Conservation (phyloP, 1,140 invertebrate species). For the Drosophila gunungcola region DNA sequence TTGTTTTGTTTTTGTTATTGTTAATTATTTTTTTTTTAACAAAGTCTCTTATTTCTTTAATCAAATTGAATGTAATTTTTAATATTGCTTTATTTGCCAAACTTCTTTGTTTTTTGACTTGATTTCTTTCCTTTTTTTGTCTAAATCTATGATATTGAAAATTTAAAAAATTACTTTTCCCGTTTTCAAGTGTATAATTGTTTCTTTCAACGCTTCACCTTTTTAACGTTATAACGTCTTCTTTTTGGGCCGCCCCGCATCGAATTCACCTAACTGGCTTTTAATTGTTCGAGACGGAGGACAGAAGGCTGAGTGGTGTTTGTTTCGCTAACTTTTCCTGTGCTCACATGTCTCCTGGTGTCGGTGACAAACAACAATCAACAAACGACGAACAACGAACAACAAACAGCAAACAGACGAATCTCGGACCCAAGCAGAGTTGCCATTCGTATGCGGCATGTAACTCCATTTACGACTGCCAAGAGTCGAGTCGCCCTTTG, state of each 20-base stretch:
- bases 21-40: too few relatives aligned
- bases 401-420: slow-evolving; percentile 17
- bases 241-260: slow-evolving; percentile 29
- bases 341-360: slow-evolving; percentile 16
- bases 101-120: too few relatives aligned
- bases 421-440: slow-evolving; percentile 41
- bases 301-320: background rate
- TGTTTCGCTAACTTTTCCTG: slow-evolving; percentile 15
- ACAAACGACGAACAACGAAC: slow-evolving; percentile 40
- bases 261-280: slow-evolving; percentile 66
- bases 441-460: slow-evolving; percentile 48
- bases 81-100: too few relatives aligned
- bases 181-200: slow-evolving; percentile 17
- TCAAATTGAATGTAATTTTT: too few relatives aligned
- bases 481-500: slow-evolving; percentile 39
- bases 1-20: too few relatives aligned
- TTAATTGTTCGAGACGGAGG: slow-evolving; percentile 50
- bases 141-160: too few relatives aligned
- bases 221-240: slow-evolving; percentile 42
- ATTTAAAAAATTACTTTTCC: too few relatives aligned
- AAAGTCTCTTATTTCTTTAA: too few relatives aligned
- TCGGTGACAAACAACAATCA: slow-evolving; percentile 28
- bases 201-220: slow-evolving; percentile 35
- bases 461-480: slow-evolving; percentile 65
- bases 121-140: too few relatives aligned